Evolutionary conservation across 2,888 invertebrate genomes (phyloP).

Genomic region (Entomobrya multifasciata): DNA sequence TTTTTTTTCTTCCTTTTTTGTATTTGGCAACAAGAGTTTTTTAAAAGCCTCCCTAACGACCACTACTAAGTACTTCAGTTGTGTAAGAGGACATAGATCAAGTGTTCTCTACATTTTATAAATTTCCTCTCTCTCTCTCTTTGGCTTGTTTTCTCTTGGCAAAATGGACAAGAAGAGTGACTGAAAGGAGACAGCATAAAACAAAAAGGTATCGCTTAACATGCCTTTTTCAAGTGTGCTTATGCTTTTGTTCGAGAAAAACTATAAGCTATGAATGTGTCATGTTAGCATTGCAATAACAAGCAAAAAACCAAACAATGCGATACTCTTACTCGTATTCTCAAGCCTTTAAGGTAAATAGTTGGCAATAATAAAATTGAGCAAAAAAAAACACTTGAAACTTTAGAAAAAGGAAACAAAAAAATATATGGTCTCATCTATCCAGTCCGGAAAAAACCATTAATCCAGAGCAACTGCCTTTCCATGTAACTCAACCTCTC

Average conservation of each 20-base stretch:
- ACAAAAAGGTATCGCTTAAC: no score
- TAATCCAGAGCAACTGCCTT: no score
- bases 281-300: background rate
- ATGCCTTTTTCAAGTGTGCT: background rate
- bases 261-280: background rate
- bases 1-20: background rate
- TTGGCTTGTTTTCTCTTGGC: background rate
- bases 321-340: no score
- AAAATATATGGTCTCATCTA: background rate
- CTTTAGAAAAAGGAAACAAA: background rate
- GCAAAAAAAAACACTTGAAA: slow-evolving; percentile 18
- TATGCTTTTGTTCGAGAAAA: background rate
- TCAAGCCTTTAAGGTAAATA: no score
- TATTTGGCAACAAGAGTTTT: background rate
- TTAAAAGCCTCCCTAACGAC: background rate
- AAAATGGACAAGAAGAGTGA: no score
- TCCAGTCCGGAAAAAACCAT: background rate
- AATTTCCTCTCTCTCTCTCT: background rate
- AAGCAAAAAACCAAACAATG: background rate
- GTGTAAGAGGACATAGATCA: background rate
- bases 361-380: background rate
- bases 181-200: background rate
- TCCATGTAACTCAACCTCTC: no score
- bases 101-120: background rate
- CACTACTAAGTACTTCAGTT: background rate